phyloP scores from a whole-genome alignment of 2,888 invertebrate species.

The Himalopsyche japonica region DNA sequence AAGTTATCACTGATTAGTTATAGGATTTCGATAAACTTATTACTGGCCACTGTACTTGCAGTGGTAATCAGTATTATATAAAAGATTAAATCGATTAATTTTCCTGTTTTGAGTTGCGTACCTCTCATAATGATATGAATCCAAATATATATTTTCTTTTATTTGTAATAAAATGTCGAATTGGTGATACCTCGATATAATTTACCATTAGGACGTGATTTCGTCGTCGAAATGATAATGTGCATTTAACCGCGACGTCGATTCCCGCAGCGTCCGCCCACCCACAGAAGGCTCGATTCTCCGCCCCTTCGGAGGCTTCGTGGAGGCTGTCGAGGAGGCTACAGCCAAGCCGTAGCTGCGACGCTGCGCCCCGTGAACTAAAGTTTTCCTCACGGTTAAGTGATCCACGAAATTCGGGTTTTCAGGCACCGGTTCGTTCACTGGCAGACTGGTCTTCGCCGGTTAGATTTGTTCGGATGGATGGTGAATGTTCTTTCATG shows the following conservation, averaged over 20 bases:
- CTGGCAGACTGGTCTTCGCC: slow-evolving; percentile 12
- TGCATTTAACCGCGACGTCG: slow-evolving; percentile 9
- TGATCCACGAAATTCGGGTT: slow-evolving; percentile 41
- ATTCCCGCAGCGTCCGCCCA: background rate
- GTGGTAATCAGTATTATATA: too few species aligned
- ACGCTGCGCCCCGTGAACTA: slow-evolving; percentile 11
- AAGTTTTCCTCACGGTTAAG: slow-evolving; percentile 39
- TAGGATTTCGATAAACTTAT: too few species aligned
- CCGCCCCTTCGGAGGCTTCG: slow-evolving; percentile 1
- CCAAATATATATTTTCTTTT: too few species aligned
- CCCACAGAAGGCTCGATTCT: background rate
- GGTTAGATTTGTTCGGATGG: slow-evolving; percentile 23
- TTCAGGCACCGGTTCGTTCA: slow-evolving; percentile 26
- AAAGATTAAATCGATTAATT: too few species aligned
- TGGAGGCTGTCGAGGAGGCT: slow-evolving; percentile 5
- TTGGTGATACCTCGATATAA: background rate
- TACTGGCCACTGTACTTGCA: too few species aligned
- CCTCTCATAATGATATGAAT: too few species aligned
- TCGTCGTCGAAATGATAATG: background rate
- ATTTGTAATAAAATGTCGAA: too few species aligned
- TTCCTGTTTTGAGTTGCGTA: too few species aligned
- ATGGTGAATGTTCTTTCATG: slow-evolving; percentile 34
- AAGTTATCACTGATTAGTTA: too few species aligned
- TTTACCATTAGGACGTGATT: background rate
- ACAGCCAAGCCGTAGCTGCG: background rate